phyloP scores from a whole-genome alignment of 1,140 invertebrate genomes.

The Cotesia chilonis region DNA sequence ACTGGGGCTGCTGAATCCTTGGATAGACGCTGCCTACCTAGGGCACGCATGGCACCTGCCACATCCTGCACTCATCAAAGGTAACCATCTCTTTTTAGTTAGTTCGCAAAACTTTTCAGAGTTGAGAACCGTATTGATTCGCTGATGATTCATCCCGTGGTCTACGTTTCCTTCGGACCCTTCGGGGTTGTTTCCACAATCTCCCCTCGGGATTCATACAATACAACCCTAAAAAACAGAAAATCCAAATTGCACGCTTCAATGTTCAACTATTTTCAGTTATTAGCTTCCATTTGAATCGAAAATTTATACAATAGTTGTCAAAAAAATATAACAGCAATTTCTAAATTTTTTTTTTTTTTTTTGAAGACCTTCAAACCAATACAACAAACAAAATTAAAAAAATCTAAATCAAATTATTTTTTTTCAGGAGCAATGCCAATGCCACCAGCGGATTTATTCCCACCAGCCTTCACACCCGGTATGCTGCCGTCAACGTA shows the following conservation, averaged over 20 bases:
- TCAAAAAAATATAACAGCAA: too few relatives aligned
- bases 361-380: too few relatives aligned
- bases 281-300: too few relatives aligned
- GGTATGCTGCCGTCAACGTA: slow-evolving; percentile 54
- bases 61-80: slow-evolving; percentile 71
- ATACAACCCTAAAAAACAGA: slow-evolving; percentile 16
- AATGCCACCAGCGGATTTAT: slow-evolving; percentile 56
- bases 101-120: neutral
- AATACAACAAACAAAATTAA: too few relatives aligned
- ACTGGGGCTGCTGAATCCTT: slow-evolving; percentile 75
- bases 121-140: slow-evolving; percentile 54
- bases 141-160: slow-evolving; percentile 62
- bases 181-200: slow-evolving; percentile 45
- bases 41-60: slow-evolving; percentile 77
- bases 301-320: too few relatives aligned
- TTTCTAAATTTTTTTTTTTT: too few relatives aligned
- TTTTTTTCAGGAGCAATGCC: slow-evolving; percentile 55
- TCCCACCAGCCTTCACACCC: slow-evolving; percentile 52
- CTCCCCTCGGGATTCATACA: slow-evolving; percentile 38
- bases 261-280: too few relatives aligned
- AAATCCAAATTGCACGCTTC: too few relatives aligned
- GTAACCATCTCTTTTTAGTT: slow-evolving; percentile 57
- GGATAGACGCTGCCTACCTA: slow-evolving; percentile 80
- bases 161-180: slow-evolving; percentile 47
- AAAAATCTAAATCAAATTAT: too few relatives aligned